These are phyloP conservation scores for Neuroterus valhalla DNA, from an alignment of 1,140 invertebrate genomes.

Conservation along the genomic window DNA sequence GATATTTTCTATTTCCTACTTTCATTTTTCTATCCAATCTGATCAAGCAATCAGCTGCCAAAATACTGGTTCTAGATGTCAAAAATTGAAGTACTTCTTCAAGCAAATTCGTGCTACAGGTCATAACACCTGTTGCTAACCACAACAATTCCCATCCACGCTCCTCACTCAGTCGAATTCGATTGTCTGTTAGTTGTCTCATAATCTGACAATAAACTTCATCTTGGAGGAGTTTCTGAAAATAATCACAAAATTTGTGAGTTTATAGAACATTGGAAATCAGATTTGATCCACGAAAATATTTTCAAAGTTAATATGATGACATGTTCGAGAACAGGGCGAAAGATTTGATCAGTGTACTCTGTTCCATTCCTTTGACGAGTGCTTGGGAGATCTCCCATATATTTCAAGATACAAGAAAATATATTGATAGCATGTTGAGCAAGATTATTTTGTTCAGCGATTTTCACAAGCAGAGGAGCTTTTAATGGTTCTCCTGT, in stretches of 20 bases:
- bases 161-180: conserved; percentile 88
- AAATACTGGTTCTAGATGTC: conserved; percentile 84
- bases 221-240: conserved; percentile 87
- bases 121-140: conserved; percentile 90
- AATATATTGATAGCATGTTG: conserved; percentile 86
- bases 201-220: conserved; percentile 96
- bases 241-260: conserved; percentile 20
- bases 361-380: conserved; percentile 82
- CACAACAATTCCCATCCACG: conserved; percentile 96
- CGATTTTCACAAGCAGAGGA: conserved; percentile 89
- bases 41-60: conserved; percentile 88
- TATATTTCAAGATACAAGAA: conserved; percentile 92
- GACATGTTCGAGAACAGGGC: conserved; percentile 84
- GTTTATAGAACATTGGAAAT: background rate
- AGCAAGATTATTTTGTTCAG: conserved; percentile 83
- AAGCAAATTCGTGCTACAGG: conserved; percentile 79
- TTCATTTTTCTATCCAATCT: conserved; percentile 87
- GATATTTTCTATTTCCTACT: conserved; percentile 88
- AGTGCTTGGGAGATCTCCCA: conserved; percentile 92
- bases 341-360: conserved; percentile 93
- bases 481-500: conserved; percentile 89
- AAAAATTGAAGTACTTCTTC: conserved; percentile 84
- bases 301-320: conserved; percentile 54
- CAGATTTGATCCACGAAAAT: background rate
- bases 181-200: conserved; percentile 94